Conservation (phyloP, 1,140 invertebrate species). For the Camponotus vicinus region DNA sequence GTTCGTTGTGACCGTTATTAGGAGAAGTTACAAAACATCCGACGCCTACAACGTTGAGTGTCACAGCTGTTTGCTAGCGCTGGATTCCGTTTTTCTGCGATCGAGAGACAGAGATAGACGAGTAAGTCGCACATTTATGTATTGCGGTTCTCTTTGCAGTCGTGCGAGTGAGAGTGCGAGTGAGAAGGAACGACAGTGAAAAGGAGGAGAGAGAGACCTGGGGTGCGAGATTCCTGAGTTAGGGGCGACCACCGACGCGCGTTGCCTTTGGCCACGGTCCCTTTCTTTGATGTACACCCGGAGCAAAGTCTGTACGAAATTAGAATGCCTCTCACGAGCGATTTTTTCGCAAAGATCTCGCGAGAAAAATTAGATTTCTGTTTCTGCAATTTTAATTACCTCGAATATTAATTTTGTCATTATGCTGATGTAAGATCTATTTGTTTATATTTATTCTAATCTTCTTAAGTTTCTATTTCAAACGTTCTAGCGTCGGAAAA, state of each 20-base stretch:
- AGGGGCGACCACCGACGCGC: constrained; percentile 32
- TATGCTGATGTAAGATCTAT: not conserved
- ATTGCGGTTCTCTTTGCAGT: not conserved
- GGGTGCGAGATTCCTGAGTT: constrained; percentile 28
- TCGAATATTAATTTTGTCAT: not conserved
- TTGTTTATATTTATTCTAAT: not conserved
- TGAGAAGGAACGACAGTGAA: constrained; percentile 25
- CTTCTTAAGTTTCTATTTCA: not conserved
- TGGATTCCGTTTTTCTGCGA: not conserved
- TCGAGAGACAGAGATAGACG: not conserved
- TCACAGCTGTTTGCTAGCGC: constrained; percentile 29
- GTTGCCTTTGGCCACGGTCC: not conserved
- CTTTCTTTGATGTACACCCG: constrained; percentile 5
- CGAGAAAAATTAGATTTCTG: not conserved
- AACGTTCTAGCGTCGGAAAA: not conserved
- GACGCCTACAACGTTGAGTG: constrained; percentile 28
- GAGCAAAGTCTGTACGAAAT: not conserved
- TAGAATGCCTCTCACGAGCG: too few relatives aligned
- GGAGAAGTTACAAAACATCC: constrained; percentile 5
- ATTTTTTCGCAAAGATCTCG: not conserved
- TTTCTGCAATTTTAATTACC: not conserved
- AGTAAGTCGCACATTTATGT: constrained; percentile 34
- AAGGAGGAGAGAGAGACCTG: not conserved
- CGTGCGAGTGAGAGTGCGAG: constrained; percentile 7
- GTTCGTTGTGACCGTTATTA: constrained; percentile 48